Evolutionary conservation across 1,140 invertebrate genomes (phyloP).

Genomic region (Cydia strobilella): DNA sequence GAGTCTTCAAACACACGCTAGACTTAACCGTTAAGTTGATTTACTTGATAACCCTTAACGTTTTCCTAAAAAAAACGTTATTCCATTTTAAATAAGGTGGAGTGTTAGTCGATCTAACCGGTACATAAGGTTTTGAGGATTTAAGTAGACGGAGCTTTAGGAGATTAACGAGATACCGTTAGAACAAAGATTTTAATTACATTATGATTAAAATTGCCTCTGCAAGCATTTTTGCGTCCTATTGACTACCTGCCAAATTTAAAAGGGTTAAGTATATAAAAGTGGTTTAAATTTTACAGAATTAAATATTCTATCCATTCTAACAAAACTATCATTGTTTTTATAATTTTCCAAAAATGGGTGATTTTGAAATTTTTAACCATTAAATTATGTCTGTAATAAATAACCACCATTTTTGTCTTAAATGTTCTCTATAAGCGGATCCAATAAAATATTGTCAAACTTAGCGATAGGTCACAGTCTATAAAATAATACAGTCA

Average conservation of each 20-base stretch:
- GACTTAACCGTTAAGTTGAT: not conserved
- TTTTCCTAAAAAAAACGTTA: not conserved
- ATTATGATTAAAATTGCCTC: conserved; percentile 7
- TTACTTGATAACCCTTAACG: not conserved
- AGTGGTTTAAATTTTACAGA: too few species aligned
- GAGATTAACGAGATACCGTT: conserved; percentile 23
- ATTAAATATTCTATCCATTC: too few species aligned
- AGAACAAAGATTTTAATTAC: conserved; percentile 22
- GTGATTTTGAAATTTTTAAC: too few species aligned
- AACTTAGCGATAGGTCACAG: too few species aligned
- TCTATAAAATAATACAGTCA: too few species aligned
- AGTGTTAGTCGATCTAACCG: not conserved
- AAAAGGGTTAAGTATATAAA: too few species aligned
- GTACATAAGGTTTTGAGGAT: not conserved
- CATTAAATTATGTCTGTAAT: too few species aligned
- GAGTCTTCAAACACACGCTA: conserved; percentile 5
- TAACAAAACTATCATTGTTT: too few species aligned
- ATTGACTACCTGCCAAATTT: not conserved
- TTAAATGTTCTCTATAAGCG: too few species aligned
- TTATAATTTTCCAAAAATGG: too few species aligned
- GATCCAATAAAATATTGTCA: too few species aligned
- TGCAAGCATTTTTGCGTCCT: not conserved
- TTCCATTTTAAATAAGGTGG: not conserved
- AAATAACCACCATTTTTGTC: too few species aligned
- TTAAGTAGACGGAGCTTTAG: not conserved